phyloP scores from a whole-genome alignment of 37 sponge, comb jelly and placozoan genomes.

The Halisarca cf. caerulea region DNA sequence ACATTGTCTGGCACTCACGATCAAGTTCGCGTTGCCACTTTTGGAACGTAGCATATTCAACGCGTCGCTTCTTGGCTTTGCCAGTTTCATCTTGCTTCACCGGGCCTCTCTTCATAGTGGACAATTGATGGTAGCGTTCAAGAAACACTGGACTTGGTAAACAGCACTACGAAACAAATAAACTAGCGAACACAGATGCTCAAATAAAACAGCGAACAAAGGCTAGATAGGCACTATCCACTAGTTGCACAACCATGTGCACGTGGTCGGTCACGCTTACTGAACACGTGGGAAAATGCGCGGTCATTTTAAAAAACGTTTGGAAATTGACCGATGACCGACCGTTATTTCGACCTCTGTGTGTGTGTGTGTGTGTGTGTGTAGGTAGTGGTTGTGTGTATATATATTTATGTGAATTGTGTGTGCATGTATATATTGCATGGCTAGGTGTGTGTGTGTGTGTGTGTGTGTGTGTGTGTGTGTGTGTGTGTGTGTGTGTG shows the following conservation, averaged over 20 bases:
- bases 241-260: constrained; percentile 27
- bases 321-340: constrained; percentile 59
- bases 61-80: constrained; percentile 42
- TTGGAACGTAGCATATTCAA: constrained; percentile 52
- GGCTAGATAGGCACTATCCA: too few relatives aligned
- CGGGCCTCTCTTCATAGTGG: constrained; percentile 32
- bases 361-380: too few relatives aligned
- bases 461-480: too few relatives aligned
- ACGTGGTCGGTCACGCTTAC: constrained; percentile 37
- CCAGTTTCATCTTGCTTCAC: background rate
- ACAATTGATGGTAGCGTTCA: constrained; percentile 21
- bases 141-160: background rate
- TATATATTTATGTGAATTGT: too few relatives aligned
- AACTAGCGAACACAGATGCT: too few relatives aligned
- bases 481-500: too few relatives aligned
- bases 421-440: too few relatives aligned
- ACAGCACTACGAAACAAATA: too few relatives aligned
- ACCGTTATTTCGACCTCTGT: constrained; percentile 58
- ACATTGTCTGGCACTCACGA: constrained; percentile 58
- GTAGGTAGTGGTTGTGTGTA: too few relatives aligned
- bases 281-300: constrained; percentile 33
- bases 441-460: too few relatives aligned
- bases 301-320: constrained; percentile 50
- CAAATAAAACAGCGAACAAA: too few relatives aligned
- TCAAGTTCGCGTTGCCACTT: constrained; percentile 65